Conservation (phyloP, 2,113 vertebrate genomes). For the Triplophysa dalaica region DNA sequence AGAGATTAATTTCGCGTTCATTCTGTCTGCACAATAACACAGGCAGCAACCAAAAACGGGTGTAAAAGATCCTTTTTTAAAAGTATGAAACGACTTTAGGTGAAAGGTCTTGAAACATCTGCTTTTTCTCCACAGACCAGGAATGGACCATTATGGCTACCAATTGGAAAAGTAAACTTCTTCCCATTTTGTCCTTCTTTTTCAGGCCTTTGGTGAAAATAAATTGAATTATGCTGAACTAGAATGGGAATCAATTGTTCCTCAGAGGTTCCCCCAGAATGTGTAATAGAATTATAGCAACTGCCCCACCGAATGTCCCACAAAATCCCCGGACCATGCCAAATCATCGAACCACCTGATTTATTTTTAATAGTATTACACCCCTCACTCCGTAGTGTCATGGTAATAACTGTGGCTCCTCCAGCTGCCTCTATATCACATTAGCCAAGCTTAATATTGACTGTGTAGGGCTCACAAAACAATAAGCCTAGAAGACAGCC, state of each 20-base stretch:
- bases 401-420: constrained; percentile 80
- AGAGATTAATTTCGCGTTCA: constrained; percentile 70
- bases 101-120: constrained; percentile 36
- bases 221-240: constrained; percentile 73
- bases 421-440: constrained; percentile 83
- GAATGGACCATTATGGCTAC: constrained; percentile 37
- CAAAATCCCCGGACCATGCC: constrained; percentile 71
- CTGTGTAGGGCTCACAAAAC: constrained; percentile 73
- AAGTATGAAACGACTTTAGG: neutral
- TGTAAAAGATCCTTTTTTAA: neutral
- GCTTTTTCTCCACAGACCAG: constrained; percentile 13
- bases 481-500: constrained; percentile 72
- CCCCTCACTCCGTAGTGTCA: constrained; percentile 79
- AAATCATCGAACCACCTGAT: constrained; percentile 83
- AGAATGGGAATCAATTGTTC: constrained; percentile 75
- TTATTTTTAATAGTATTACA: constrained; percentile 85
- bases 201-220: constrained; percentile 62
- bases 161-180: constrained; percentile 61
- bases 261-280: constrained; percentile 69
- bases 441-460: constrained; percentile 83
- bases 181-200: constrained; percentile 47
- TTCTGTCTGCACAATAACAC: constrained; percentile 60
- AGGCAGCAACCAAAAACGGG: constrained; percentile 16
- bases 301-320: constrained; percentile 72
- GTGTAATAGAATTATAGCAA: constrained; percentile 78